Percentiles rank a stretch among this genome's conserved stretches.
Evolutionary conservation across 1,140 invertebrate genomes (phyloP).

Genomic region (Ganaspis sp.): DNA sequence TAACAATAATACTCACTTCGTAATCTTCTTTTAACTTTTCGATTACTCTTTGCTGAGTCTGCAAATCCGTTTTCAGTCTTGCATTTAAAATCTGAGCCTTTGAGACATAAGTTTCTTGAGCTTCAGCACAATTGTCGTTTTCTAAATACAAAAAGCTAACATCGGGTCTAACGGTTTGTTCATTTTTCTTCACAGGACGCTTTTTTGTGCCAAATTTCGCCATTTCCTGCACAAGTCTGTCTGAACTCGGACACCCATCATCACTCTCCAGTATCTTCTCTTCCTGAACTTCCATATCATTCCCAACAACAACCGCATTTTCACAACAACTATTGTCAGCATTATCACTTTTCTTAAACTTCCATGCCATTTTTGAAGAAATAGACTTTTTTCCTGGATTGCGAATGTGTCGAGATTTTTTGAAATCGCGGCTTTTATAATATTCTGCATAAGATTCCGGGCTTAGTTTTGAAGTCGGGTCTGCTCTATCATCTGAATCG

Average conservation of each 20-base stretch:
- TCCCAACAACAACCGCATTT: not conserved
- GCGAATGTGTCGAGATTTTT: not conserved
- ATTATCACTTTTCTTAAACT: not conserved
- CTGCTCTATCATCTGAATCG: not conserved
- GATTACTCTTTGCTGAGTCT: constrained; percentile 55
- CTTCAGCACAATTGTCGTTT: constrained; percentile 33
- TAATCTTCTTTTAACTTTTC: constrained; percentile 60
- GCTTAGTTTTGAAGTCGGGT: not conserved
- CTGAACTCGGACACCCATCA: not conserved
- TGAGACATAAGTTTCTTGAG: constrained; percentile 40
- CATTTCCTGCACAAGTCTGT: constrained; percentile 5
- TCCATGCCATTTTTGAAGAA: constrained; percentile 2
- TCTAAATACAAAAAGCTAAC: not conserved
- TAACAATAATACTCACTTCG: constrained; percentile 55
- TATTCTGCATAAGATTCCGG: not conserved
- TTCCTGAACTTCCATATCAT: not conserved
- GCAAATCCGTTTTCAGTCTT: constrained; percentile 59
- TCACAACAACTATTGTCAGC: not conserved
- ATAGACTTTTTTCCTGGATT: not conserved
- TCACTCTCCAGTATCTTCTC: not conserved
- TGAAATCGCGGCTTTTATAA: not conserved
- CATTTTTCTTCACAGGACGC: not conserved
- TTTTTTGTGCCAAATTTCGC: not conserved
- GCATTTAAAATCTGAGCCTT: constrained; percentile 54
- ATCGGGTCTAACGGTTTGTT: not conserved